These are phyloP conservation scores for Beris chalybata DNA, from an alignment of 2,888 invertebrate species.

Conservation along the genomic window DNA sequence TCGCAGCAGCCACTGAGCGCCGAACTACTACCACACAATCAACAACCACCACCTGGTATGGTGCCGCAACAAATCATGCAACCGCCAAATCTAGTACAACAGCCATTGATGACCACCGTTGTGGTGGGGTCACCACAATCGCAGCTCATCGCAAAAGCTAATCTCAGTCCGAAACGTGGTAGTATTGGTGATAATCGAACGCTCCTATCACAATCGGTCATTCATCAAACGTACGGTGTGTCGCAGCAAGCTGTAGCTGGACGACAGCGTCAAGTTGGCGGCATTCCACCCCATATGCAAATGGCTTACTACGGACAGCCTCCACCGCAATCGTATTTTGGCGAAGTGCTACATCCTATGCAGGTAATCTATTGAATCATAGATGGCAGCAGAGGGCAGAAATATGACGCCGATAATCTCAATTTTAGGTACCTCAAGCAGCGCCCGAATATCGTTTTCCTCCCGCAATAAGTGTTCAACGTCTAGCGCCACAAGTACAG, in stretches of 20 bases:
- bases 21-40: conserved; percentile 53
- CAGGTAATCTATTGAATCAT: conserved; percentile 46
- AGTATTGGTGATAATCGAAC: conserved; percentile 26
- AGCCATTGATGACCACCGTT: conserved; percentile 34
- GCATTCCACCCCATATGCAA: conserved; percentile 49
- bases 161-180: conserved; percentile 39
- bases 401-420: neutral
- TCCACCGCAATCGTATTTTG: conserved; percentile 49
- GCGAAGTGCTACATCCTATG: conserved; percentile 53
- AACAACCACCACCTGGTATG: conserved; percentile 41
- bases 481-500: conserved; percentile 57
- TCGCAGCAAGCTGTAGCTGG: conserved; percentile 43
- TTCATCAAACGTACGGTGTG: conserved; percentile 54
- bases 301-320: conserved; percentile 53
- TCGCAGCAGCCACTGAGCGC: conserved; percentile 45
- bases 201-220: conserved; percentile 49
- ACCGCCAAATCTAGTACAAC: conserved; percentile 20
- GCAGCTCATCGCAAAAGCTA: conserved; percentile 37
- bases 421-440: conserved; percentile 45
- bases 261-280: conserved; percentile 44
- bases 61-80: conserved; percentile 17
- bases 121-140: conserved; percentile 36
- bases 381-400: neutral
- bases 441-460: conserved; percentile 56
- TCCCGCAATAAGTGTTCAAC: conserved; percentile 56